Conservation (phyloP, 1,140 invertebrate species). For the Bathynomus jamesi region DNA sequence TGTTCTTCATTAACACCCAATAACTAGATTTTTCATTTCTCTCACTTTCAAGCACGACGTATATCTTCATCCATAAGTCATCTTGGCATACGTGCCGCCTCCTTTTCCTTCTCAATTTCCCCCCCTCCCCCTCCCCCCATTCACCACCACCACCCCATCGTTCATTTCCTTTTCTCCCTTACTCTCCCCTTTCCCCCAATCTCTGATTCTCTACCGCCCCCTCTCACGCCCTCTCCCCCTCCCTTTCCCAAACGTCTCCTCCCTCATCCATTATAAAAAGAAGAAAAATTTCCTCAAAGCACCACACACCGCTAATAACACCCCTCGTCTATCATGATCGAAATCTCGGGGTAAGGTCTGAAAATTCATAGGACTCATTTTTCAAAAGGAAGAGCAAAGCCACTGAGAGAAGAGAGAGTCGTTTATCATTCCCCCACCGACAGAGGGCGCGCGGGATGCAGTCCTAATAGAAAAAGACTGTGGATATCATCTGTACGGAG, state of each 20-base stretch:
- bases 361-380: background rate
- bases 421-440: background rate
- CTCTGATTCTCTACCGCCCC: background rate
- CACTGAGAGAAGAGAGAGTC: background rate
- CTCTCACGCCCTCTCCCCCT: background rate
- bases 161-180: too few species aligned
- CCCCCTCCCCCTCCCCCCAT: background rate
- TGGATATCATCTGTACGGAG: background rate
- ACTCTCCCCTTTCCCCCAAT: too few species aligned
- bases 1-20: background rate
- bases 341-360: background rate
- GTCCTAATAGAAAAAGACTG: background rate
- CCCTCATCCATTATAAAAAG: background rate
- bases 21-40: background rate
- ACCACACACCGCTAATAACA: background rate
- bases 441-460: background rate
- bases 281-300: slow-evolving; percentile 1
- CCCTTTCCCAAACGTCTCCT: background rate
- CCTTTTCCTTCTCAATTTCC: background rate
- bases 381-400: background rate
- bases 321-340: background rate
- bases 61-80: background rate
- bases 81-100: background rate
- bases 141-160: too few species aligned
- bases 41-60: background rate